Conservation (phyloP, 2,113 vertebrate species). For the Trichomycterus rosablanca region DNA sequence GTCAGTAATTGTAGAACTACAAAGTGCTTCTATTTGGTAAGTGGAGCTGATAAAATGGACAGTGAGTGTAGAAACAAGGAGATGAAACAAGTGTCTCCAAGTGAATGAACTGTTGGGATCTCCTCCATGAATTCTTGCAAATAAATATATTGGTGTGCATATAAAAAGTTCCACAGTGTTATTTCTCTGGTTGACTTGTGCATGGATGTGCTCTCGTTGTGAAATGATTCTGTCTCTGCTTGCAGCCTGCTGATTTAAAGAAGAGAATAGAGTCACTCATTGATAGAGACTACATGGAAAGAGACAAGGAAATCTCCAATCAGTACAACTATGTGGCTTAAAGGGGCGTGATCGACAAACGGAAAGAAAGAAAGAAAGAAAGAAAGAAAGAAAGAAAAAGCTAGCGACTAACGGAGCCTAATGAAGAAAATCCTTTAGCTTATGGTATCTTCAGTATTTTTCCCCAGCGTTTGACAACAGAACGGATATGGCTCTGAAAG, state of each 20-base stretch:
- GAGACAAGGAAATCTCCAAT: constrained; percentile 98
- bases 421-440: constrained; percentile 74
- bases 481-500: constrained; percentile 80
- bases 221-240: constrained; percentile 45
- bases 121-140: no score
- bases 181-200: no score
- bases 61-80: no score
- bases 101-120: no score
- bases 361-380: constrained; percentile 46
- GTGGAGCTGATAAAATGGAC: no score
- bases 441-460: constrained; percentile 79
- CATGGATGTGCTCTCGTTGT: constrained; percentile 1
- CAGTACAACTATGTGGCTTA: constrained; percentile 99
- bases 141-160: no score
- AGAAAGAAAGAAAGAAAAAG: constrained; percentile 32
- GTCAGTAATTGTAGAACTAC: no score
- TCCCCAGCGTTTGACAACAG: constrained; percentile 78
- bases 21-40: no score
- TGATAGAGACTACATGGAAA: constrained; percentile 99
- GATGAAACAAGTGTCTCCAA: no score
- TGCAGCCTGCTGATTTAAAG: constrained; percentile 97
- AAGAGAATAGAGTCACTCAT: constrained; percentile 99
- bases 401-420: no score
- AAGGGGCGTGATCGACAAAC: constrained; percentile 42
- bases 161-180: no score